Percentiles rank a stretch among this genome's conserved stretches.
Evolutionary conservation across 2,797 vertebrate genomes (phyloP).

Genomic region (Pseudocheirus occidentalis): DNA sequence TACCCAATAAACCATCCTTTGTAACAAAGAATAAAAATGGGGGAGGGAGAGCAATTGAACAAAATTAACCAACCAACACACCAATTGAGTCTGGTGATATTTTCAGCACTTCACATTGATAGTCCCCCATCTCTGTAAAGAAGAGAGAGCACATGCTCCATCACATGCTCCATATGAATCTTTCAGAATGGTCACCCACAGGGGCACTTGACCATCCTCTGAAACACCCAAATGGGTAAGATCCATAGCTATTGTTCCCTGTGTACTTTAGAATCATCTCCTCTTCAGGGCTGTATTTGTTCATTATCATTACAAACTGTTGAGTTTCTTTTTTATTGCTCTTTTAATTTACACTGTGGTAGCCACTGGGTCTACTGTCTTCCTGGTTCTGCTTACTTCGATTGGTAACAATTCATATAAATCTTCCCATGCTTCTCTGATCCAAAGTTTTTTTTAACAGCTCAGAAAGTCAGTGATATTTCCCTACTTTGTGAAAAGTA

Average conservation of each 20-base stretch:
- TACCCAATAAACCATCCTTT: neutral
- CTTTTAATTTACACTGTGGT: neutral
- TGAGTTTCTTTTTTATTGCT: neutral
- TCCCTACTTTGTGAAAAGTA: constrained; percentile 17
- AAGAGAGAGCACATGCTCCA: neutral
- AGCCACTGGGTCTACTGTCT: neutral
- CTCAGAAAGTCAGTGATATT: constrained; percentile 16
- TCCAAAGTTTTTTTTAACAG: constrained; percentile 28
- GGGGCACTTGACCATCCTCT: neutral
- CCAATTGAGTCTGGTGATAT: neutral
- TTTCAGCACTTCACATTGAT: neutral
- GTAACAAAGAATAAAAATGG: neutral
- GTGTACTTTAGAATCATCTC: neutral
- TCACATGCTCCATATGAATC: neutral
- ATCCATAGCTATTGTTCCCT: neutral
- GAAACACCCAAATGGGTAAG: neutral
- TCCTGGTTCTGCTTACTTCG: neutral
- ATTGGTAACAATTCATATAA: neutral
- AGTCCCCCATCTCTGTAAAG: neutral
- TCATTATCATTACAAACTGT: neutral
- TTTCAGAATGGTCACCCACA: neutral
- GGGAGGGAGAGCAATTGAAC: neutral
- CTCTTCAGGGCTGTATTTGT: neutral
- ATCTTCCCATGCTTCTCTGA: constrained; percentile 12
- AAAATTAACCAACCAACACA: neutral